Percentiles rank a stretch among this genome's conserved stretches.
Evolutionary conservation across 2,797 vertebrate genomes (phyloP).

Genomic region (Rachycentron canadum): DNA sequence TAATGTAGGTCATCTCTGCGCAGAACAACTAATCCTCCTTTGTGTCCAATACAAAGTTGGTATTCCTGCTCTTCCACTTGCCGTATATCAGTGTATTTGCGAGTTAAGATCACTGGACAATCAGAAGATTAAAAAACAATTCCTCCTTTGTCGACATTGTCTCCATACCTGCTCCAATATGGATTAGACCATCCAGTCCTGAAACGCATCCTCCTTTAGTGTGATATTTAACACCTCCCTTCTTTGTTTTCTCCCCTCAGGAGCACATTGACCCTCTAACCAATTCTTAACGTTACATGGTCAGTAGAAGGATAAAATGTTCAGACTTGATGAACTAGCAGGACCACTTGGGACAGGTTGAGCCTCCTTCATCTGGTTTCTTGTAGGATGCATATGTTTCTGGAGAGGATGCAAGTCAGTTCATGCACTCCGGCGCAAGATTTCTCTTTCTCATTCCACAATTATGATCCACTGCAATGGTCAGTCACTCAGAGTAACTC

Average conservation of each 20-base stretch:
- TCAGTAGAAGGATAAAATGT: conserved; percentile 19
- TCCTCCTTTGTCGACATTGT: background rate
- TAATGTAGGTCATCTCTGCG: conserved; percentile 70
- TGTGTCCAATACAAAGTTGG: conserved; percentile 25
- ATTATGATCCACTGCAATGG: conserved; percentile 30
- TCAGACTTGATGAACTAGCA: conserved; percentile 11
- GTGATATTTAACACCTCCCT: conserved; percentile 13
- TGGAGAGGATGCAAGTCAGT: conserved; percentile 5
- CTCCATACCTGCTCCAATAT: conserved; percentile 19
- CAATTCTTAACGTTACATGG: conserved; percentile 22
- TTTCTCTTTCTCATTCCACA: conserved; percentile 8
- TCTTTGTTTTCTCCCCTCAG: conserved; percentile 1
- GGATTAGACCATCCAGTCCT: conserved; percentile 4
- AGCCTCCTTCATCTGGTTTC: conserved; percentile 34
- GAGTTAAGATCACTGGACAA: conserved; percentile 27
- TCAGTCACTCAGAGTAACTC: conserved; percentile 38
- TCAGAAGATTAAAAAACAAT: conserved; percentile 13
- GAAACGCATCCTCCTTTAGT: conserved; percentile 27
- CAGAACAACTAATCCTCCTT: conserved; percentile 34
- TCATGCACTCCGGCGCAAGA: conserved; percentile 25
- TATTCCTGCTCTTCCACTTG: conserved; percentile 15
- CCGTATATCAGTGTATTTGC: conserved; percentile 8
- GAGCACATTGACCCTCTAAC: conserved; percentile 11
- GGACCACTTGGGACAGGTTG: conserved; percentile 42
- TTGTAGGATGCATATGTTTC: conserved; percentile 13